These are phyloP conservation scores for Microplitis deprimator DNA, from an alignment of 2,888 invertebrate species.

Conservation along the genomic window DNA sequence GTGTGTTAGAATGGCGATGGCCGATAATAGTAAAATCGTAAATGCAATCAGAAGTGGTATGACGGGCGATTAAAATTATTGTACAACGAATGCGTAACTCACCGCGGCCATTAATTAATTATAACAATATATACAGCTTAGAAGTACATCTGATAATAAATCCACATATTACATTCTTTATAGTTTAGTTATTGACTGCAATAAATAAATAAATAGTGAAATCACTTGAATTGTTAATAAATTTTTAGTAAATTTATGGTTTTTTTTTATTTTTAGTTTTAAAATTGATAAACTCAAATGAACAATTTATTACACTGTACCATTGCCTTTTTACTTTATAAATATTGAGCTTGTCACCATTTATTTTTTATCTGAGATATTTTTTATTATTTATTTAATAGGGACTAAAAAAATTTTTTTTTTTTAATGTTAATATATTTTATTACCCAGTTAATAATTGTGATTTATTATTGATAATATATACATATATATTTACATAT, in stretches of 20 bases:
- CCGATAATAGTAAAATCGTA: not conserved
- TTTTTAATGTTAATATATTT: not conserved
- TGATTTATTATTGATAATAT: not conserved
- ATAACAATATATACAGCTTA: not conserved
- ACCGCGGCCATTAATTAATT: not conserved
- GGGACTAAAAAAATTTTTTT: not conserved
- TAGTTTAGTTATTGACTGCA: not conserved
- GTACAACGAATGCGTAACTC: conserved; percentile 20
- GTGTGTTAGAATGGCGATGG: not conserved
- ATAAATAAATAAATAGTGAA: no score
- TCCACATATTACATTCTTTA: not conserved
- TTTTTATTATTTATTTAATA: not conserved
- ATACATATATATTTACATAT: no score
- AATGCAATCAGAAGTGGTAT: not conserved
- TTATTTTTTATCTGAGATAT: not conserved
- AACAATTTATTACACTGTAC: not conserved
- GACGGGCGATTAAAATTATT: conserved; percentile 23
- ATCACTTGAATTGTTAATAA: not conserved
- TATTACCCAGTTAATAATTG: not conserved
- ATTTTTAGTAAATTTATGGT: not conserved
- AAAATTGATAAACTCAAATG: not conserved
- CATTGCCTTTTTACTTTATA: not conserved
- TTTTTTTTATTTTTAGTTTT: not conserved
- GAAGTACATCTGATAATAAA: not conserved
- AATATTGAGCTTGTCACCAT: not conserved